Evolutionary conservation across 2,888 invertebrate genomes (phyloP).

Genomic region (Hedya salicella): DNA sequence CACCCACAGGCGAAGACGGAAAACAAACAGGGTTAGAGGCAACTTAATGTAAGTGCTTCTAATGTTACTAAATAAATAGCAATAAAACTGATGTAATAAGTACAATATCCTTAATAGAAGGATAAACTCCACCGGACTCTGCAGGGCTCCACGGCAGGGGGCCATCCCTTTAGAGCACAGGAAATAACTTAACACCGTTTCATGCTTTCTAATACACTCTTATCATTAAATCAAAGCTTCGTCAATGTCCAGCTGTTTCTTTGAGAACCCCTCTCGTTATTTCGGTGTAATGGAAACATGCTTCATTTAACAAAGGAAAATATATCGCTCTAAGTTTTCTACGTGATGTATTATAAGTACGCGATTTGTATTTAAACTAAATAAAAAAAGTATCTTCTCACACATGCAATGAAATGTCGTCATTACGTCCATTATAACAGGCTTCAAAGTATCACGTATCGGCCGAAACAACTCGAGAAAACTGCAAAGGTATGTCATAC

Average conservation of each 20-base stretch:
- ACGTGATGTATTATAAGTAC: no score
- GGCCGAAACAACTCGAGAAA: no score
- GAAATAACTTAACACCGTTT: conserved; percentile 71
- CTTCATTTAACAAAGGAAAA: conserved; percentile 8
- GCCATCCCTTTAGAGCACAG: conserved; percentile 52
- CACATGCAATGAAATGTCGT: no score
- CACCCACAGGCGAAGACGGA: no score
- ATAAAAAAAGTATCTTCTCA: no score
- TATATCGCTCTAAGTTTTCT: no score
- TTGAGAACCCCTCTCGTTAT: conserved; percentile 10
- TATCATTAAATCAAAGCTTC: conserved; percentile 50
- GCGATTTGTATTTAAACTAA: no score
- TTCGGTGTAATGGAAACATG: conserved; percentile 6
- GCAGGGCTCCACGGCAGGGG: conserved; percentile 63
- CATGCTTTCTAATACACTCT: conserved; percentile 55
- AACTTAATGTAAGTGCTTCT: conserved; percentile 4
- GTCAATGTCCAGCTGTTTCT: conserved; percentile 45
- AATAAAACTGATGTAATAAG: conserved; percentile 47
- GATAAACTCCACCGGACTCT: conserved; percentile 64
- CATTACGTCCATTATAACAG: no score
- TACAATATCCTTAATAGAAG: conserved; percentile 68
- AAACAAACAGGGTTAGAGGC: no score
- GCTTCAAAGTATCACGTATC: no score
- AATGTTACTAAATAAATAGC: conserved; percentile 8
- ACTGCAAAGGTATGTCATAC: no score